These are phyloP conservation scores for Cylindroiulus punctatus DNA, from an alignment of 2,888 invertebrate genomes.

Conservation along the genomic window DNA sequence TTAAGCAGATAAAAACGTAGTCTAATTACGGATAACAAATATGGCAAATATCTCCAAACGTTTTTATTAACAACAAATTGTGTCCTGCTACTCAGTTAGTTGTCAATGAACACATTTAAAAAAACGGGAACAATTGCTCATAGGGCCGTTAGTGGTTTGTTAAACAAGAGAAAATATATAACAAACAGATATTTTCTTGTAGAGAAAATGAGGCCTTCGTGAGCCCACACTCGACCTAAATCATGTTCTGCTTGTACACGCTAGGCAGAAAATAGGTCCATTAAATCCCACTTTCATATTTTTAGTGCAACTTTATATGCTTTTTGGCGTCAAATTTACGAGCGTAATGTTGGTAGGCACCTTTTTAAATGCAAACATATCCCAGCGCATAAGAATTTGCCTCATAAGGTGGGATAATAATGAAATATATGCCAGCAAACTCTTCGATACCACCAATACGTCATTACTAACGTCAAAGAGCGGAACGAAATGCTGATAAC, in stretches of 20 bases:
- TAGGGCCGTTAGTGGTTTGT: neutral
- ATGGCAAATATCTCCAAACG: too few relatives aligned
- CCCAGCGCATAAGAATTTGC: neutral
- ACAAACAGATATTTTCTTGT: neutral
- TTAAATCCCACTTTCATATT: constrained; percentile 47
- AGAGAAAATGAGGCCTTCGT: neutral
- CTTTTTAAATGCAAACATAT: constrained; percentile 37
- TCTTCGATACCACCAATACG: constrained; percentile 10
- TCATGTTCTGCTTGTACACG: neutral
- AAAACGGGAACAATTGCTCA: too few relatives aligned
- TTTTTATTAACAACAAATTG: too few relatives aligned
- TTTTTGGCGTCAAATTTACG: constrained; percentile 35
- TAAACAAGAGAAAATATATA: neutral
- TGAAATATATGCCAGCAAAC: neutral
- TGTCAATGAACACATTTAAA: too few relatives aligned
- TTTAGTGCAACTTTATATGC: constrained; percentile 21
- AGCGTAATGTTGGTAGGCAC: constrained; percentile 38
- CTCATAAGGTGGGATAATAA: neutral
- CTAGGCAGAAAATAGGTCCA: neutral
- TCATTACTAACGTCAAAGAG: constrained; percentile 33
- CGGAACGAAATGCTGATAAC: constrained; percentile 39
- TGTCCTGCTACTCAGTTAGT: too few relatives aligned
- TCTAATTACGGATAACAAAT: too few relatives aligned
- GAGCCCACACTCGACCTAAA: constrained; percentile 1
- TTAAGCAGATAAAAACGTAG: too few relatives aligned